phyloP scores from a whole-genome alignment of 2,113 vertebrate genomes.

The Nicator chloris region DNA sequence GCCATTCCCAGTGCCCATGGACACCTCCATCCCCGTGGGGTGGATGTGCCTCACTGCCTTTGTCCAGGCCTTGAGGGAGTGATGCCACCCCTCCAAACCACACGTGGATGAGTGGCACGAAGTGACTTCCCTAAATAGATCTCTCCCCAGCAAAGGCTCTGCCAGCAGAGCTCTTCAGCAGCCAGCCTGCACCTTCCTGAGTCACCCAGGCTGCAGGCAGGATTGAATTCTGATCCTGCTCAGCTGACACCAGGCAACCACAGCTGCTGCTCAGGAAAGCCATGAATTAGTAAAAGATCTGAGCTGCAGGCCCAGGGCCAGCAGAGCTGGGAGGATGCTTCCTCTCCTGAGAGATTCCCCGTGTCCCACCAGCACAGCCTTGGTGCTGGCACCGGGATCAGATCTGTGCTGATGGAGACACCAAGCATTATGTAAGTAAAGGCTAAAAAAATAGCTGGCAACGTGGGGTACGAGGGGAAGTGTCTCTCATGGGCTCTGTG shows the following conservation, averaged over 20 bases:
- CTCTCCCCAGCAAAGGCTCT: not conserved
- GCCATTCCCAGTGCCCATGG: no score
- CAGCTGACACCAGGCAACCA: constrained; percentile 76
- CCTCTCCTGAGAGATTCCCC: not conserved
- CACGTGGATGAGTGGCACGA: no score
- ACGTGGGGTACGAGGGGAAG: not conserved
- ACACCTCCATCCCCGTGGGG: no score
- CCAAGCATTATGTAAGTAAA: constrained; percentile 25
- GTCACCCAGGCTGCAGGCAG: constrained; percentile 1
- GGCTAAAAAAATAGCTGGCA: not conserved
- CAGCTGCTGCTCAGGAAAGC: constrained; percentile 65
- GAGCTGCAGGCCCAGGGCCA: constrained; percentile 44
- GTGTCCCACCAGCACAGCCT: not conserved
- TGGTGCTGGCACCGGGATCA: not conserved
- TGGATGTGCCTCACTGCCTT: not conserved
- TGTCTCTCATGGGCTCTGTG: not conserved
- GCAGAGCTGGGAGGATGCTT: not conserved
- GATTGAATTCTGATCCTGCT: constrained; percentile 74
- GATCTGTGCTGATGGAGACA: not conserved
- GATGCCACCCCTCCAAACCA: fast-evolving
- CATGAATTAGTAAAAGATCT: constrained; percentile 85
- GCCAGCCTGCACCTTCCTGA: not conserved
- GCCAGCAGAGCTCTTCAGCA: not conserved
- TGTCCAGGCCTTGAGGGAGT: not conserved
- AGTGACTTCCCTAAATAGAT: not conserved